Evolutionary conservation across 2,113 vertebrate genomes (phyloP).

Genomic region (Myrmecobius fasciatus): DNA sequence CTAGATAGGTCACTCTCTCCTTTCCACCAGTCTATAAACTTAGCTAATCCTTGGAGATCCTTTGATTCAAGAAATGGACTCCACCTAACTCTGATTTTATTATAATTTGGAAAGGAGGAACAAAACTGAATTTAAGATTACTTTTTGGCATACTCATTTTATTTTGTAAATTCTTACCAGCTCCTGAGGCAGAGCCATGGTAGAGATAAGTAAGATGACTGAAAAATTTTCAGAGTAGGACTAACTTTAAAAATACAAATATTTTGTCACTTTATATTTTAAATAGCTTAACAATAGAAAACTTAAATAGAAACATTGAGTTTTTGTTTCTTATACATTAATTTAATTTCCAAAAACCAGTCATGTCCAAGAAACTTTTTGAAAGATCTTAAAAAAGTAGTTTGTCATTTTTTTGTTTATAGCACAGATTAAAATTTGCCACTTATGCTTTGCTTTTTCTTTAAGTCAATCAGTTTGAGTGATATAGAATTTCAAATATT

Average conservation of each 20-base stretch:
- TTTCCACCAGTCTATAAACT: not conserved
- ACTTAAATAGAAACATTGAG: not conserved
- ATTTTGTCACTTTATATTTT: not conserved
- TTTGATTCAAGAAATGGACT: not conserved
- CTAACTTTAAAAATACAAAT: not conserved
- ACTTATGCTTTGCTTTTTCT: not conserved
- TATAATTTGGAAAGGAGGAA: not conserved
- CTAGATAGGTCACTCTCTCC: not conserved
- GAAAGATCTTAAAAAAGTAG: not conserved
- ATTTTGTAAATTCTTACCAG: not conserved
- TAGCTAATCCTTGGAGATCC: not conserved
- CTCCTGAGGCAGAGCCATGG: not conserved
- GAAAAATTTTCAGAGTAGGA: not conserved
- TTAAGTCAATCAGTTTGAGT: constrained; percentile 32
- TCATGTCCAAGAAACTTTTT: constrained; percentile 1
- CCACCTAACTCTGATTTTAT: constrained; percentile 14
- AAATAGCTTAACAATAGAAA: not conserved
- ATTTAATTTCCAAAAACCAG: not conserved
- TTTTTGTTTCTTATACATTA: not conserved
- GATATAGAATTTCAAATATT: not conserved
- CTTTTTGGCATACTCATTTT: not conserved
- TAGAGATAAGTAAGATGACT: not conserved
- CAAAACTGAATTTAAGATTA: not conserved
- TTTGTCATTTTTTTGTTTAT: constrained; percentile 22
- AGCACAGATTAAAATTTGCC: not conserved